Percentiles rank a stretch among this genome's conserved stretches.
These are phyloP conservation scores for Myripristis murdjan DNA, from an alignment of 2,797 vertebrate species.

Conservation along the genomic window DNA sequence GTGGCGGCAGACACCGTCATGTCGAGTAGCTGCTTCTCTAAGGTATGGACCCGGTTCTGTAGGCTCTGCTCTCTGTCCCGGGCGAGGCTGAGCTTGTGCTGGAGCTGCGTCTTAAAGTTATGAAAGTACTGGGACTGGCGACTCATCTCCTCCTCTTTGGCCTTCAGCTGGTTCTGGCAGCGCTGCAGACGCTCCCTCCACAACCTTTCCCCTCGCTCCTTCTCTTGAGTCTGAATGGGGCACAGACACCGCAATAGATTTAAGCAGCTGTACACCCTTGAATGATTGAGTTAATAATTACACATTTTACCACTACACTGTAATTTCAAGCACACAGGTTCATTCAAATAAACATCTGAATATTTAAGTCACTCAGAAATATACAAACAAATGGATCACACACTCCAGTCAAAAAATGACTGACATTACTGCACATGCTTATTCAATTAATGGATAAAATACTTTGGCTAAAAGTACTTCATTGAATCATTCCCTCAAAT, in stretches of 20 bases:
- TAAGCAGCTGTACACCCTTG: neutral
- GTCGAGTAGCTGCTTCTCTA: constrained; percentile 86
- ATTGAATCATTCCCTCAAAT: too few relatives aligned
- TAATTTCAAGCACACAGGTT: too few relatives aligned
- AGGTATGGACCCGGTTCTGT: constrained; percentile 77
- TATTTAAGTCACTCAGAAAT: too few relatives aligned
- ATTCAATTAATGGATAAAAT: too few relatives aligned
- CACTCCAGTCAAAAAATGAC: too few relatives aligned
- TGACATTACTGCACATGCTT: too few relatives aligned
- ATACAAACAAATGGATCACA: too few relatives aligned
- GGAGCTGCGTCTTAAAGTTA: constrained; percentile 86
- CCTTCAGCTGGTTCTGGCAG: constrained; percentile 85
- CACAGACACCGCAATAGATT: too few relatives aligned
- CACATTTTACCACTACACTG: neutral
- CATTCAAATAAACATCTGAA: too few relatives aligned
- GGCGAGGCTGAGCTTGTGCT: constrained; percentile 80
- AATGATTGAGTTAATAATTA: constrained; percentile 59
- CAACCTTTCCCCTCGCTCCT: constrained; percentile 78
- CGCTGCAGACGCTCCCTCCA: constrained; percentile 83
- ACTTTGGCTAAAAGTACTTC: too few relatives aligned
- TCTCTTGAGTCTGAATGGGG: constrained; percentile 80
- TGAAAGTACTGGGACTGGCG: constrained; percentile 89
- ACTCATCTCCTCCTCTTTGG: constrained; percentile 87
- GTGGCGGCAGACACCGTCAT: constrained; percentile 77
- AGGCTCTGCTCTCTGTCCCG: constrained; percentile 84